Evolutionary conservation across 2,888 invertebrate species (phyloP), one percentile per base, ranked within the genome.

Genomic region (Poecilus cupreus): DNA sequence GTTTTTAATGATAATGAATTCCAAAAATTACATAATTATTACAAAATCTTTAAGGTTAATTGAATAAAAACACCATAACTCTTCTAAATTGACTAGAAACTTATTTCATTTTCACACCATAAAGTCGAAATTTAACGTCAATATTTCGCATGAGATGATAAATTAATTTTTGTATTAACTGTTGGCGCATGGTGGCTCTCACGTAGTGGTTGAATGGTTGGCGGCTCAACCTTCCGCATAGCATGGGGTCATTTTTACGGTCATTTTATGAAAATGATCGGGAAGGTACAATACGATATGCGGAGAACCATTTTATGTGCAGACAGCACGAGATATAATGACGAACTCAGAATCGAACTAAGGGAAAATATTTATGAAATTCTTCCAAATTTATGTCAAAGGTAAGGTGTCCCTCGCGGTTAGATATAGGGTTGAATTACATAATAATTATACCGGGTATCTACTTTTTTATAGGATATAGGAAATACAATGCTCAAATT

Each of bases 211-310:
- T 43, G 5, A 43, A n/a, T n/a, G 43, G 43, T 43, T 51, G 16
- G 11, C 13, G 64, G 64, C 18, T 68, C 16, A 37, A 68, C 64
- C 64, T 51, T 5, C 43, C 43, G 57, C 78, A 3, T 49, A 64
- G 78, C 72, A 74, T 51, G 80, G 80, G 80, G 80, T 26, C 39
- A 43, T n/a, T 72, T 80, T 80, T 80, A 80, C 54, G 80, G 80
- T 39, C 39, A 22, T 80, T 80, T 80, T 80, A 80, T 80, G 80
- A 80, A 80, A 80, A 80, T 80, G 72, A 80, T 51, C 37, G 18
- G 70, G 32, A 68, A 70, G 22, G 11, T n/a, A 26, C 60, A 60
- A 54, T 43, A 26, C 70, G 39, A 70, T 77, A 77, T 80, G 51
- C 80, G 51, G 37, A 37, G 51, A 26, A 51, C 64, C 77, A 60